Percentiles rank a stretch among this genome's conserved stretches.
These are phyloP conservation scores for Plotosus lineatus DNA, from an alignment of 2,113 vertebrate genomes.

Conservation along the genomic window DNA sequence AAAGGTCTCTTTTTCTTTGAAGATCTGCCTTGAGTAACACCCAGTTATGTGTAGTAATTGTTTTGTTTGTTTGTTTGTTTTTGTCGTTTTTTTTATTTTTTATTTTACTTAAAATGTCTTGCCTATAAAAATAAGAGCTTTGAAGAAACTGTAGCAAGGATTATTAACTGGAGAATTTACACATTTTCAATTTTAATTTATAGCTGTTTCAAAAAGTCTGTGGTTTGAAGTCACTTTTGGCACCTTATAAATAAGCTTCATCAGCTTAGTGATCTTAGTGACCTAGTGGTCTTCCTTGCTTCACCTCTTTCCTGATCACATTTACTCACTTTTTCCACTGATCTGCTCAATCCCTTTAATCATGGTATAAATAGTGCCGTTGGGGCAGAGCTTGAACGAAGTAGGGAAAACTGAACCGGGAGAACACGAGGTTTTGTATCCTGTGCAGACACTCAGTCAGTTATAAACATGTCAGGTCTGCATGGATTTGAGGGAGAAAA, in stretches of 20 bases:
- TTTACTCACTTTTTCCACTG: slow-evolving; percentile 32
- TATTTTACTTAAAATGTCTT: no score
- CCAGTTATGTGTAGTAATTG: no score
- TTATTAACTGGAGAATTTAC: no score
- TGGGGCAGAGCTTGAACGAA: background rate
- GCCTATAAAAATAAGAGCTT: no score
- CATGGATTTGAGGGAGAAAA: slow-evolving; percentile 73
- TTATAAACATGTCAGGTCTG: slow-evolving; percentile 38
- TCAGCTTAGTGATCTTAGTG: slow-evolving; percentile 40
- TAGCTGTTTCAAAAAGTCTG: no score
- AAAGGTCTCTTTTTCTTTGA: no score
- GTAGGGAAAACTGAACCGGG: background rate
- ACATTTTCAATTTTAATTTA: no score
- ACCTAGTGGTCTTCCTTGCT: no score
- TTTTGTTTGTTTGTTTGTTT: no score
- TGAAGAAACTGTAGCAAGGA: no score
- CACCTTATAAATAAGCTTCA: slow-evolving; percentile 21
- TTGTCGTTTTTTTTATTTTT: no score
- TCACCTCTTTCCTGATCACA: slow-evolving; percentile 41
- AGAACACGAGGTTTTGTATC: background rate
- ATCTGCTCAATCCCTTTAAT: slow-evolving; percentile 42
- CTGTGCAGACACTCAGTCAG: background rate
- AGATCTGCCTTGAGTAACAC: no score
- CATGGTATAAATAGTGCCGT: slow-evolving; percentile 28
- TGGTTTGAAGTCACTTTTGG: slow-evolving; percentile 16